Conservation (phyloP, 2,888 invertebrate genomes). For the Sarcophaga subvicina region DNA sequence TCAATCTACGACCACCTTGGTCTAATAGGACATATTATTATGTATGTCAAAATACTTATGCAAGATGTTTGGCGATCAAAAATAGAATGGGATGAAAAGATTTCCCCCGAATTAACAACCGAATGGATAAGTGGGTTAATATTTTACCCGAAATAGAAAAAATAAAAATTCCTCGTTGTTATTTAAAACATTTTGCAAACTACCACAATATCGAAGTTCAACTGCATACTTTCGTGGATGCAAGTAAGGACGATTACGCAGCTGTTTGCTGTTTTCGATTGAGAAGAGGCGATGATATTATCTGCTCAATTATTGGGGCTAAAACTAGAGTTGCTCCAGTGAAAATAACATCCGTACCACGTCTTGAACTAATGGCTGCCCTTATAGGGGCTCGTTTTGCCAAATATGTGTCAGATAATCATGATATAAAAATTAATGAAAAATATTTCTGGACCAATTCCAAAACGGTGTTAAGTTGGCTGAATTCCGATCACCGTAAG, state of each 20-base stretch:
- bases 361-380: slow-evolving; percentile 34
- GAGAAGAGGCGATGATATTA: background rate
- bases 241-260: slow-evolving; percentile 13
- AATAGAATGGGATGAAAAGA: slow-evolving; percentile 30
- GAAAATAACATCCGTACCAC: slow-evolving; percentile 40
- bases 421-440: background rate
- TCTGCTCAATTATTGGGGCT: slow-evolving; percentile 30
- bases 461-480: slow-evolving; percentile 9
- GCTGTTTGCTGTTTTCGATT: slow-evolving; percentile 28
- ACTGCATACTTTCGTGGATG: slow-evolving; percentile 42
- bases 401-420: background rate
- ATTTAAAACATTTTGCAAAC: slow-evolving; percentile 24
- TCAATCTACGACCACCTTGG: slow-evolving; percentile 45
- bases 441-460: background rate
- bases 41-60: slow-evolving; percentile 42
- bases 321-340: slow-evolving; percentile 39
- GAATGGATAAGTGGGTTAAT: slow-evolving; percentile 44
- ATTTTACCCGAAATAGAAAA: slow-evolving; percentile 19
- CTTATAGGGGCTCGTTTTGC: slow-evolving; percentile 33
- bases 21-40: slow-evolving; percentile 33
- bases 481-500: slow-evolving; percentile 28
- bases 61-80: slow-evolving; percentile 27
- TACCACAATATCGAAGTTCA: slow-evolving; percentile 3
- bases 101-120: background rate
- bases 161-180: slow-evolving; percentile 36